Conservation (phyloP, 2,113 vertebrate genomes). For the Tamias sibiricus region DNA sequence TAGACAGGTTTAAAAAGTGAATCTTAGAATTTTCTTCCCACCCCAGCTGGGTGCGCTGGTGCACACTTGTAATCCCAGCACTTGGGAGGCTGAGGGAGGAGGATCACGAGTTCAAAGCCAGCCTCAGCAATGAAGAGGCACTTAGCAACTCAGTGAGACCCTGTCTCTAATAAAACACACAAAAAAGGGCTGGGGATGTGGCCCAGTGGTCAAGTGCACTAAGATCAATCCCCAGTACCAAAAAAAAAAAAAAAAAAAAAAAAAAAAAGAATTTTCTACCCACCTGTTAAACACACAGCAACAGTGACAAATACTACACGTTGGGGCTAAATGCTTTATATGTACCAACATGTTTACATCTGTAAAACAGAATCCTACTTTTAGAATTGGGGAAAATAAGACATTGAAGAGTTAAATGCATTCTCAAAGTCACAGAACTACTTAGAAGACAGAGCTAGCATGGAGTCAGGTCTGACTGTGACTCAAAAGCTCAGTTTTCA, state of each 20-base stretch:
- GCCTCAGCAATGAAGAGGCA: too few relatives aligned
- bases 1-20: background rate
- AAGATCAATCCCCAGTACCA: too few relatives aligned
- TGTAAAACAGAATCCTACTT: background rate
- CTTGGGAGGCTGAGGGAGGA: too few relatives aligned
- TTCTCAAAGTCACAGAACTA: background rate
- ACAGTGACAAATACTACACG: background rate
- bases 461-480: background rate
- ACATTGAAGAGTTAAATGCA: background rate
- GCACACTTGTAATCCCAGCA: too few relatives aligned
- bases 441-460: background rate
- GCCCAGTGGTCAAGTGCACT: too few relatives aligned
- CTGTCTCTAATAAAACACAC: too few relatives aligned
- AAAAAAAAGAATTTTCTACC: too few relatives aligned
- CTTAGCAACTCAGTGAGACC: too few relatives aligned
- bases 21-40: conserved; percentile 11
- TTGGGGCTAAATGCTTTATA: background rate
- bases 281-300: background rate
- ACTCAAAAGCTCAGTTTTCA: background rate
- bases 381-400: conserved; percentile 34
- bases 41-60: too few relatives aligned
- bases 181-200: too few relatives aligned
- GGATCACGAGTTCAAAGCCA: too few relatives aligned
- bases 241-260: too few relatives aligned
- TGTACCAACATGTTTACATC: background rate